Conservation (phyloP, 2,888 invertebrate genomes). For the Orthosia incerta region DNA sequence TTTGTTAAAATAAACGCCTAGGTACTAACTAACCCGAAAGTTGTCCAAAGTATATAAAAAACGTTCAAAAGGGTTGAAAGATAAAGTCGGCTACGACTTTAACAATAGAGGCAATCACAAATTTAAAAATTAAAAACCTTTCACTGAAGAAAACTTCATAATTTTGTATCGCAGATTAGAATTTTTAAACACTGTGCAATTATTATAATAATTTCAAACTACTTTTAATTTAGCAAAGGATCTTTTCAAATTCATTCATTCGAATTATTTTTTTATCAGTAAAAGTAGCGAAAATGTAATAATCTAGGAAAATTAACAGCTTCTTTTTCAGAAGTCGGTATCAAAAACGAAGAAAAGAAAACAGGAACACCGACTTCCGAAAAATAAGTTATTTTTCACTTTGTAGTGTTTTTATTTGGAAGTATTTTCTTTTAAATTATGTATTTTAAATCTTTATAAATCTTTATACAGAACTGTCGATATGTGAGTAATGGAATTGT, state of each 20-base stretch:
- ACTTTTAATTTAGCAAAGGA: conserved; percentile 6
- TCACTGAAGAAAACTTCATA: conserved; percentile 54
- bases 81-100: conserved; percentile 68
- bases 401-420: too few species aligned
- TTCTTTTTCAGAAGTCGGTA: too few species aligned
- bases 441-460: too few species aligned
- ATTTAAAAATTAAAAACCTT: conserved; percentile 65
- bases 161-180: conserved; percentile 60
- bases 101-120: conserved; percentile 76
- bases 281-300: background rate
- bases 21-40: conserved; percentile 67
- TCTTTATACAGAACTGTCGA: background rate
- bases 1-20: conserved; percentile 73
- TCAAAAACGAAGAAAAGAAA: too few species aligned
- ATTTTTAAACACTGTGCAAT: conserved; percentile 36
- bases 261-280: background rate
- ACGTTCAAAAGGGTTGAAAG: conserved; percentile 71
- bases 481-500: background rate
- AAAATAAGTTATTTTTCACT: too few species aligned
- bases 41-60: conserved; percentile 71
- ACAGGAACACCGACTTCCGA: too few species aligned
- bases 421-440: too few species aligned
- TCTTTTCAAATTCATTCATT: background rate
- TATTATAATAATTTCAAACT: conserved; percentile 43
- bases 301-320: background rate